Evolutionary conservation across 2,888 invertebrate genomes (phyloP), one percentile per base, ranked within the genome.

Genomic region (Cerastoderma edule): DNA sequence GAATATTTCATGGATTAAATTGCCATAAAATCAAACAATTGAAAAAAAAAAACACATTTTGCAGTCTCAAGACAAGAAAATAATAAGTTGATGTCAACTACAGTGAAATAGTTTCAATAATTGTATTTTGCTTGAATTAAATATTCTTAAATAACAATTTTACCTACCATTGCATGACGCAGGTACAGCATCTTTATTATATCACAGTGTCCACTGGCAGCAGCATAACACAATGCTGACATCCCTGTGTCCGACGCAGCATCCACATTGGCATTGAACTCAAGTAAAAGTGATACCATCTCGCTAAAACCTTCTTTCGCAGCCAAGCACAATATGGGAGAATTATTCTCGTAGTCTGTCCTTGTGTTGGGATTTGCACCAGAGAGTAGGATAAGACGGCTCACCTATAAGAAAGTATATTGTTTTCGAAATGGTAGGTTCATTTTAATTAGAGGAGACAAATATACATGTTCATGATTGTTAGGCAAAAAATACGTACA

Each of bases 251-350:
- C 96, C 85, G 98, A 97, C 0, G 96, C 95, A 83, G 96, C 94
- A 89, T 97, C 96, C 0, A 97, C 95, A 90, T 97, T 96, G 4
- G 98, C 98, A 19, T 97, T 97, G 91, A 98, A 98, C 92, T 98
- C 98, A 46, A 97, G 92, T n/a, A 97, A 93, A 50, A 98, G 94
- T 2, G 96, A 95, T 5, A 97, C 97, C 97, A 99, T 97, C 10
- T 97, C 96, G 22, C 96, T 94, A 70, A 97, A 96, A n/a, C 98
- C 98, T 93, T 98, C 97, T 87, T 96, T 96, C 0, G 98, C 96
- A 86, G 96, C 97, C 94, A 98, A 95, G 89, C 97, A 97, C 1
- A 99, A 93, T 35, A 97, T 95, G 0, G 98, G 97, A 0, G 93
- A 88, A 30, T 90, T 90, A 80, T 89, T 89, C 64, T 90, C 85